Conservation (phyloP, 2,113 vertebrate species). For the Tiliqua scincoides region DNA sequence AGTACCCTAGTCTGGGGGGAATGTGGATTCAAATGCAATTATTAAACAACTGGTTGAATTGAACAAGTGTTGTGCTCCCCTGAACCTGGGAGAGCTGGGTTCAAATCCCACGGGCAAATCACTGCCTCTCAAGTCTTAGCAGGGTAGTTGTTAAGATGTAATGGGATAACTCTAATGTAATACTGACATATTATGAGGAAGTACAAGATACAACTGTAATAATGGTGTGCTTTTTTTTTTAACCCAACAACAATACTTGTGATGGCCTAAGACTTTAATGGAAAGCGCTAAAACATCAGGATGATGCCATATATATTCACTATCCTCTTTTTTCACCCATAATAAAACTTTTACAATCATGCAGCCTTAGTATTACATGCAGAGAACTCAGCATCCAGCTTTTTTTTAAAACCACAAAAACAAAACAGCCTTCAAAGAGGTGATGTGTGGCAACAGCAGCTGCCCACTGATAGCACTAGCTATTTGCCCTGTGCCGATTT, state of each 20-base stretch:
- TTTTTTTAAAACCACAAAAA: background rate
- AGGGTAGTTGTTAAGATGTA: background rate
- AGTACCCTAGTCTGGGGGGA: no score
- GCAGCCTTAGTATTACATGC: background rate
- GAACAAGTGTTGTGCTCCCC: background rate
- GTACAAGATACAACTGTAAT: background rate
- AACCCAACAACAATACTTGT: background rate
- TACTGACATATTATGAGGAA: background rate
- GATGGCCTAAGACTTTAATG: background rate
- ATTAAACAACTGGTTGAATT: background rate
- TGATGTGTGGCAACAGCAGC: background rate
- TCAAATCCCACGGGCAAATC: background rate
- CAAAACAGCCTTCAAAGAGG: background rate
- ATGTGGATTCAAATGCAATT: background rate
- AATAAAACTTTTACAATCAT: background rate
- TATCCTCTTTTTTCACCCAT: background rate
- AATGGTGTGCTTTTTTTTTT: background rate
- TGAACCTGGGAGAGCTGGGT: background rate
- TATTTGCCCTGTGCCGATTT: background rate
- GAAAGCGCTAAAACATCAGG: background rate
- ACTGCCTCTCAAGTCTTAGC: background rate
- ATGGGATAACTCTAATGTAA: background rate
- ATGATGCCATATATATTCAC: background rate
- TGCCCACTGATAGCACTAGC: background rate
- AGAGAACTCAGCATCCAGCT: background rate